Conservation (phyloP, 1,140 invertebrate species). For the Heliconius hermathena region DNA sequence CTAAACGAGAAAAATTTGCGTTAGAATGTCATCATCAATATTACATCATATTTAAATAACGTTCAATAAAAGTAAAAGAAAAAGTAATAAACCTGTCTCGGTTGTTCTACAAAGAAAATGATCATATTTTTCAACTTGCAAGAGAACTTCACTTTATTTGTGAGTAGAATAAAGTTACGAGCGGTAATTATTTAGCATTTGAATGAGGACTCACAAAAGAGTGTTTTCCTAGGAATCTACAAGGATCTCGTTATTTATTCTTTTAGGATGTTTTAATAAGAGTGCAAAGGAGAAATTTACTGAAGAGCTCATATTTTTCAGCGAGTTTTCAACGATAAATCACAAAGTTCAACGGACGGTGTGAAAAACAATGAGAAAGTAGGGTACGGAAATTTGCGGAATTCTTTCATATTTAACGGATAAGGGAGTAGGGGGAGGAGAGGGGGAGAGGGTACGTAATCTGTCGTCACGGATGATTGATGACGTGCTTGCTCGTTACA, state of each 20-base stretch:
- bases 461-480: constrained; percentile 55
- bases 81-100: background rate
- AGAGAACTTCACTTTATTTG: constrained; percentile 12
- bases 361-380: constrained; percentile 46
- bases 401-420: constrained; percentile 46
- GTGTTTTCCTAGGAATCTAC: constrained; percentile 23
- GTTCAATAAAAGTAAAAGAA: background rate
- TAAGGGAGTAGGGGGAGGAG: constrained; percentile 27
- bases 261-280: constrained; percentile 31
- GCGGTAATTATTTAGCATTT: constrained; percentile 19
- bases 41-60: background rate
- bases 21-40: background rate
- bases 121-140: constrained; percentile 12
- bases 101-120: constrained; percentile 9
- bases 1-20: background rate
- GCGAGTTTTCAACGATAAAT: constrained; percentile 46
- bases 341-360: constrained; percentile 43
- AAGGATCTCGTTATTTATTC: constrained; percentile 15
- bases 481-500: constrained; percentile 45
- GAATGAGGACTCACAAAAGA: constrained; percentile 12
- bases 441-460: constrained; percentile 47
- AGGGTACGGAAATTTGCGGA: constrained; percentile 41
- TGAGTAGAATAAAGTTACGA: constrained; percentile 15
- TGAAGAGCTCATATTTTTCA: constrained; percentile 38
- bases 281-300: constrained; percentile 36